phyloP scores from a whole-genome alignment of 2,113 vertebrate species.

The Bombycilla garrulus region DNA sequence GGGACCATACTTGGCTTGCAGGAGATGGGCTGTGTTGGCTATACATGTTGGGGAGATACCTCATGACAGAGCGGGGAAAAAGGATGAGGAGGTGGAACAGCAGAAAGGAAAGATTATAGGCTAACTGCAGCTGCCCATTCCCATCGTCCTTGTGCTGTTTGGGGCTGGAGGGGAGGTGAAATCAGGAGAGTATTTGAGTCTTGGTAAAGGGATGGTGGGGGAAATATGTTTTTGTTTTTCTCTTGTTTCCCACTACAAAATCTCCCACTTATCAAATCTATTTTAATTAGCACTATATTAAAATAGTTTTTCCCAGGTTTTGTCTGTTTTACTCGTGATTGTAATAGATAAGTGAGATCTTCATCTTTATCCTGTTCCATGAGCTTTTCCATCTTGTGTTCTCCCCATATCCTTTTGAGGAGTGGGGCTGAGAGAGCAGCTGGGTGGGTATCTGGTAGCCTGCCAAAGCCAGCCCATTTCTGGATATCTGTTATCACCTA shows the following conservation, averaged over 20 bases:
- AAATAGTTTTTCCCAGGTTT: background rate
- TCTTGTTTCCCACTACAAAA: background rate
- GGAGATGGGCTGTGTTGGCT: background rate
- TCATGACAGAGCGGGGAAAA: background rate
- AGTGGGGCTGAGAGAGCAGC: background rate
- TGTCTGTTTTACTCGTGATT: background rate
- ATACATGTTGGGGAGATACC: background rate
- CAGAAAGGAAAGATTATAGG: background rate
- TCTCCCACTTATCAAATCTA: background rate
- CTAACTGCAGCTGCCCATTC: accelerated
- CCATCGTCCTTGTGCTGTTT: background rate
- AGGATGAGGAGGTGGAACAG: background rate
- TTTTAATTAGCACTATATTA: background rate
- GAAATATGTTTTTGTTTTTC: background rate
- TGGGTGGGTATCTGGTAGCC: background rate
- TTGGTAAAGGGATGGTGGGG: background rate
- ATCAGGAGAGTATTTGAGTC: background rate
- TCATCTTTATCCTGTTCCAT: background rate
- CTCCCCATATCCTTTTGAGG: background rate
- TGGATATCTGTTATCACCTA: background rate
- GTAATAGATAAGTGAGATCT: background rate
- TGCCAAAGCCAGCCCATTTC: background rate
- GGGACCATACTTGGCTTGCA: background rate
- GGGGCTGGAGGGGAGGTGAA: background rate
- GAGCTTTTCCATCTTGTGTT: background rate